phyloP scores from a whole-genome alignment of 1,140 invertebrate genomes.

The Halyomorpha halys region DNA sequence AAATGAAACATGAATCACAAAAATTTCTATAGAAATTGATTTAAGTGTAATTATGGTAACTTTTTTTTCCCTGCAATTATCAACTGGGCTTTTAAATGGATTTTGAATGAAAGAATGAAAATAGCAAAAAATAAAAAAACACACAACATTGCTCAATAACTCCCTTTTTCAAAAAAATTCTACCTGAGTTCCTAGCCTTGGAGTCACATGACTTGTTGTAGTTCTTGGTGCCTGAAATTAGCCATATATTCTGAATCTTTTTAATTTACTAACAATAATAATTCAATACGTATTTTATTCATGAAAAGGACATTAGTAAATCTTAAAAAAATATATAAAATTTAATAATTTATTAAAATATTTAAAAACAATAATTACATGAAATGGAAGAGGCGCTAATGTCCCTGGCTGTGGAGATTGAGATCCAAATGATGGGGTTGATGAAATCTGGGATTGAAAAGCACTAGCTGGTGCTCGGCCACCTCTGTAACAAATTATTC shows the following conservation, averaged over 20 bases:
- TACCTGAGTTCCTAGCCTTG: constrained; percentile 26
- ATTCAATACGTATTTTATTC: not conserved
- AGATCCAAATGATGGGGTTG: not conserved
- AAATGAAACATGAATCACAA: too few species aligned
- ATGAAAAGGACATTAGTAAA: too few species aligned
- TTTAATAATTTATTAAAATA: not conserved
- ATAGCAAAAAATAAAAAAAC: too few species aligned
- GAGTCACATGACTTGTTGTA: constrained; percentile 32
- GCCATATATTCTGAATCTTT: constrained; percentile 13
- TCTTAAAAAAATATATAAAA: not conserved
- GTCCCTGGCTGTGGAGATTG: constrained; percentile 35
- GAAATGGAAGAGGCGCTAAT: constrained; percentile 36
- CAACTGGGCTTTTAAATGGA: too few species aligned
- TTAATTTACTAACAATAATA: not conserved
- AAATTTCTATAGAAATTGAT: too few species aligned
- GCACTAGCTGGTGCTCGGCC: constrained; percentile 13
- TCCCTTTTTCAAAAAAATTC: not conserved
- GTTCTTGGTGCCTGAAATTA: constrained; percentile 32
- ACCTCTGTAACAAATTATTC: constrained; percentile 22
- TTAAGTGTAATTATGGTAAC: too few species aligned
- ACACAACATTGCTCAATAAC: too few species aligned
- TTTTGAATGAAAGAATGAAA: too few species aligned
- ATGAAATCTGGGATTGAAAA: constrained; percentile 16
- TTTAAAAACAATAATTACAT: constrained; percentile 33
- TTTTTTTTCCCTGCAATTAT: too few species aligned